A percentile compares a stretch with the other conserved stretches of the same genome.
Evolutionary conservation across 2,113 vertebrate species (phyloP).

Genomic region (Corvus hawaiiensis): DNA sequence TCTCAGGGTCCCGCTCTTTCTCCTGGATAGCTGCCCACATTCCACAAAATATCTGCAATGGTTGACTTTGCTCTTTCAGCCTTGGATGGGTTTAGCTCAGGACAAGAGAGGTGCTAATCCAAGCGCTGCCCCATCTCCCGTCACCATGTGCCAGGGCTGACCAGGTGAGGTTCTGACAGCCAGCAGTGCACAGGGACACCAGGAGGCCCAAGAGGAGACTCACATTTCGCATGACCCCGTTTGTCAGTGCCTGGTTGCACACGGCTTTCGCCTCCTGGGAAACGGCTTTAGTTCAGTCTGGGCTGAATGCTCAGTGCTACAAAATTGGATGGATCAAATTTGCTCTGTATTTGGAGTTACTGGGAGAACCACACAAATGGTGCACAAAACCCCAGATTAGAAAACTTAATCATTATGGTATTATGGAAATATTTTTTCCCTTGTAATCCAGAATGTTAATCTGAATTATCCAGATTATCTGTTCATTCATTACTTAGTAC

Average conservation of each 20-base stretch:
- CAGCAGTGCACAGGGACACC: neutral
- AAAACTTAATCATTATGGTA: neutral
- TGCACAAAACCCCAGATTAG: neutral
- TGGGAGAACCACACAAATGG: neutral
- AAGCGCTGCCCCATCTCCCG: fast-evolving
- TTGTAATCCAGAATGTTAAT: neutral
- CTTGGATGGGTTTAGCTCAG: neutral
- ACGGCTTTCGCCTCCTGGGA: neutral
- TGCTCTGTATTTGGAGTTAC: neutral
- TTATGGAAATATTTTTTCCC: neutral
- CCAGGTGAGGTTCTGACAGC: neutral
- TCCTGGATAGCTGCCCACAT: neutral
- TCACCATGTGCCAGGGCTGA: neutral
- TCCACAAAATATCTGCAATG: neutral
- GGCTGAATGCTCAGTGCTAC: neutral
- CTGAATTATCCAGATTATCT: neutral
- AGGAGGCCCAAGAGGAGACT: neutral
- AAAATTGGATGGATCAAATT: neutral
- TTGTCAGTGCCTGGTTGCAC: neutral
- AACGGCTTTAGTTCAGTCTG: neutral
- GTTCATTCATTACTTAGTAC: neutral
- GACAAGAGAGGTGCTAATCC: neutral
- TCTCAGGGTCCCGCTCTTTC: fast-evolving
- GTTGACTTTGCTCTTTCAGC: neutral
- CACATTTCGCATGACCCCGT: fast-evolving